phyloP scores from a whole-genome alignment of 2,797 vertebrate species.

The Myotis findleyi region DNA sequence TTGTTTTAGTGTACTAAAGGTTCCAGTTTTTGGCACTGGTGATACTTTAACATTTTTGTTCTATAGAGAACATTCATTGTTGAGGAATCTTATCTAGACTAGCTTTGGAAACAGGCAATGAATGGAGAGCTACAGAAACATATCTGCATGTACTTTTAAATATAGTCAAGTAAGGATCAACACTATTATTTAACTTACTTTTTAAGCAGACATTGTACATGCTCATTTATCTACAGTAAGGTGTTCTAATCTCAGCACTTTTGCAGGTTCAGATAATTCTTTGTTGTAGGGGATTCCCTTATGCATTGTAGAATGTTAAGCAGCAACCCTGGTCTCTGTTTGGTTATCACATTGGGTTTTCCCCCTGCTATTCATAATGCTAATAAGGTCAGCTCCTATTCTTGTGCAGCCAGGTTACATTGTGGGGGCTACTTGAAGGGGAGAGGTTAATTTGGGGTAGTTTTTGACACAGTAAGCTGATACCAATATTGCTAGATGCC shows the following conservation, averaged over 20 bases:
- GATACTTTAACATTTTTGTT: slow-evolving; percentile 27
- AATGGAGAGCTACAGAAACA: neutral
- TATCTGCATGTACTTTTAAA: slow-evolving; percentile 32
- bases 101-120: slow-evolving; percentile 16
- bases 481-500: neutral
- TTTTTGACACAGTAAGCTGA: neutral
- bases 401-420: neutral
- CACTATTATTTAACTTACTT: neutral
- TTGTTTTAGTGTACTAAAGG: neutral
- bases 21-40: neutral
- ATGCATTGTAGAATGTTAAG: neutral
- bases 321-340: neutral
- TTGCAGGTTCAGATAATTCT: neutral
- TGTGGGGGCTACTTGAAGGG: neutral
- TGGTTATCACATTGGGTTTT: neutral
- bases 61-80: neutral
- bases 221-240: neutral
- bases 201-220: neutral
- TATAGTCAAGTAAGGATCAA: neutral
- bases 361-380: neutral
- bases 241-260: neutral
- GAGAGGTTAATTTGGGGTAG: slow-evolving; percentile 16
- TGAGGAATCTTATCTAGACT: slow-evolving; percentile 1
- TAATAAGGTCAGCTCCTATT: neutral
- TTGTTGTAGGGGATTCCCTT: neutral